Conservation (phyloP, 1,140 invertebrate genomes). For the Pseudomyrmex pallidus region DNA sequence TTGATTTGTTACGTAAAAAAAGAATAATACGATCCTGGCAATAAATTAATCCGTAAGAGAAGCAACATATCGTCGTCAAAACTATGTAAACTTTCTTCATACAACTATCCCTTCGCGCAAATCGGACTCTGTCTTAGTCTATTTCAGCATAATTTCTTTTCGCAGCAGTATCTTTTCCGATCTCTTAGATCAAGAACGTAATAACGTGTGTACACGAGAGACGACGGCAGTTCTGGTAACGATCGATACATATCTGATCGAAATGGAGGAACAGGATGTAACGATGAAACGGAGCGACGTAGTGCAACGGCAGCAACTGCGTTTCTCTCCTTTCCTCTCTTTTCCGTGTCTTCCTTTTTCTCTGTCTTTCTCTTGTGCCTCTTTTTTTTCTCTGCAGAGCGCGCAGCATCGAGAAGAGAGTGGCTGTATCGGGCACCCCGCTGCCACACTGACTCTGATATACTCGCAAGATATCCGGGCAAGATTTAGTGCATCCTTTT, state of each 20-base stretch:
- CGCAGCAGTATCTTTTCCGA: conserved; percentile 26
- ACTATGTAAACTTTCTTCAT: neutral
- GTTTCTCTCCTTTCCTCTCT: conserved; percentile 19
- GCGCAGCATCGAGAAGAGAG: conserved; percentile 53
- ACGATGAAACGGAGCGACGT: conserved; percentile 28
- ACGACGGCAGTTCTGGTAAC: conserved; percentile 53
- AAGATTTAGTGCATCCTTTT: conserved; percentile 81
- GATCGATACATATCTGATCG: conserved; percentile 65
- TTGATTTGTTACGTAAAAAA: too few relatives aligned
- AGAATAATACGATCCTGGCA: too few relatives aligned
- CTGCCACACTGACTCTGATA: conserved; percentile 80
- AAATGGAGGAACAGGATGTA: conserved; percentile 37
- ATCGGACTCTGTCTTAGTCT: conserved; percentile 10
- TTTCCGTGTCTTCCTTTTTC: conserved; percentile 35
- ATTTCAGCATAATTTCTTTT: conserved; percentile 38
- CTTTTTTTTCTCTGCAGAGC: conserved; percentile 29
- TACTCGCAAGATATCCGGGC: conserved; percentile 77
- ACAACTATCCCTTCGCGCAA: neutral
- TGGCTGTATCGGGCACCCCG: conserved; percentile 75
- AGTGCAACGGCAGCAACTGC: conserved; percentile 47
- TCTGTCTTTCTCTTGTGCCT: conserved; percentile 31
- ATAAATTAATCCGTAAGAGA: neutral
- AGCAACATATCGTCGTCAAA: neutral
- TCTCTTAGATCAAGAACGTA: conserved; percentile 28
- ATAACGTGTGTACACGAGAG: conserved; percentile 46